Evolutionary conservation across 53 echinoderm and acorn worm species (phyloP), one percentile per base, ranked within the genome.

Genomic region (Henricia sp.): DNA sequence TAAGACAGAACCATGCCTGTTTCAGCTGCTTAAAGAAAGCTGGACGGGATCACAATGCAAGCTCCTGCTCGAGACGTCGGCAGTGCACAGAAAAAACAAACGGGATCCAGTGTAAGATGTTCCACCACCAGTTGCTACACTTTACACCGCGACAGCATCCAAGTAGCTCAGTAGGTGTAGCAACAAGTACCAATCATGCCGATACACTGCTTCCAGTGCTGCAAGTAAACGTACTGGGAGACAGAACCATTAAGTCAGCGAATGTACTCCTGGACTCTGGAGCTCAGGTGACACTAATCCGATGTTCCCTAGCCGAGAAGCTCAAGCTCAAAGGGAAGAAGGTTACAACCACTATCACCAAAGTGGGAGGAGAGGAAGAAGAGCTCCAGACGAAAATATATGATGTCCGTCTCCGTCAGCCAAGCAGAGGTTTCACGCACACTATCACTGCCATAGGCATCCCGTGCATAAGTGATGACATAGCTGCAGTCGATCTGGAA

Each of bases 11-110:
- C 4, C 39, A 74, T 12, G 91, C 82, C 1, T 93, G 91, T 46
- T 93, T 77, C 75, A 85, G 85, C 51, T 93, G 93, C 71, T 86
- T 93, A 17, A 93, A 91, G 52, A 84, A 51, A 41, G 93, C 88
- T 13, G 88, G 88, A 0, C 84, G 24, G 41, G 71, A 73, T n/a
- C 90, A 93, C 43, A 52, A 37, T 8, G 44, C 90, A 40, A 16
- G 23, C 19, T 88, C 77, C 14, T 90, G 87, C 46, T 84, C 57
- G 5, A 63, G 62, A 29, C 71, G 73, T 40, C 53, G 44, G n/a
- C 56, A 57, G 41, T 90, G 90, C 24, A 52, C 36, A 12, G 86
- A 89, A 36, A 34, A 28, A 27, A 23, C 50, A 0, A 75, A 85
- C 67, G 83, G 85, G 6, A 74, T 26, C 39, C 55, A 86, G 24